These are phyloP conservation scores for Sardinella longiceps DNA, from an alignment of 2,797 vertebrate species.

Conservation along the genomic window DNA sequence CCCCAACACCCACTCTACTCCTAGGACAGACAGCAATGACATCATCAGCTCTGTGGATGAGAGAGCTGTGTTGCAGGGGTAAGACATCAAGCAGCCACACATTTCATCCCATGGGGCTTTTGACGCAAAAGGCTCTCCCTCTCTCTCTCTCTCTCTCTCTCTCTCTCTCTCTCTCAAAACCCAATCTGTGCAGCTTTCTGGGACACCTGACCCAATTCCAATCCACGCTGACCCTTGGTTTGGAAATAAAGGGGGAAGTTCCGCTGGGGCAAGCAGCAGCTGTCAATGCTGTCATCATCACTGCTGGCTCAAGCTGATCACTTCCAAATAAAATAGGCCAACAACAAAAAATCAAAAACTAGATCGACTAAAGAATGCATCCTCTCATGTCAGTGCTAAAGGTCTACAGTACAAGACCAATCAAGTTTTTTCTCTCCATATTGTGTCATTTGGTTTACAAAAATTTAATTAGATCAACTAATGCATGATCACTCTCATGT, in stretches of 20 bases:
- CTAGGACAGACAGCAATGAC: slow-evolving; percentile 14
- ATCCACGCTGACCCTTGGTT: slow-evolving; percentile 9
- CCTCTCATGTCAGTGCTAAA: background rate
- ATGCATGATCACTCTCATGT: too few relatives aligned
- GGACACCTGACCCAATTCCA: slow-evolving; percentile 28
- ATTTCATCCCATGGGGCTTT: background rate
- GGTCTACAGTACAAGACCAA: background rate
- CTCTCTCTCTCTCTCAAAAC: background rate
- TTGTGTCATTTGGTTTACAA: too few relatives aligned
- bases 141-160: slow-evolving; percentile 6
- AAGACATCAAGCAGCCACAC: background rate
- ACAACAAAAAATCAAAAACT: background rate
- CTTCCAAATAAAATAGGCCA: slow-evolving; percentile 13
- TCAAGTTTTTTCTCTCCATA: background rate
- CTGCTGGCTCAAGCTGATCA: background rate
- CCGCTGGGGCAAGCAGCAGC: slow-evolving; percentile 18
- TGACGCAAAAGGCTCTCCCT: background rate
- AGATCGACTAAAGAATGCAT: background rate
- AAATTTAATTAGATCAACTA: too few relatives aligned
- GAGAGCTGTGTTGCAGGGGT: background rate
- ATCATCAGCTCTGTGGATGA: background rate
- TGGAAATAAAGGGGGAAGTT: slow-evolving; percentile 6
- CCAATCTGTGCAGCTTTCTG: slow-evolving; percentile 38
- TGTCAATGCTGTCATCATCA: slow-evolving; percentile 25
- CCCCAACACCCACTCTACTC: background rate